Percentiles rank a stretch among this genome's conserved stretches.
Evolutionary conservation across 2,113 vertebrate genomes (phyloP).

Genomic region (Terrapene triunguis): DNA sequence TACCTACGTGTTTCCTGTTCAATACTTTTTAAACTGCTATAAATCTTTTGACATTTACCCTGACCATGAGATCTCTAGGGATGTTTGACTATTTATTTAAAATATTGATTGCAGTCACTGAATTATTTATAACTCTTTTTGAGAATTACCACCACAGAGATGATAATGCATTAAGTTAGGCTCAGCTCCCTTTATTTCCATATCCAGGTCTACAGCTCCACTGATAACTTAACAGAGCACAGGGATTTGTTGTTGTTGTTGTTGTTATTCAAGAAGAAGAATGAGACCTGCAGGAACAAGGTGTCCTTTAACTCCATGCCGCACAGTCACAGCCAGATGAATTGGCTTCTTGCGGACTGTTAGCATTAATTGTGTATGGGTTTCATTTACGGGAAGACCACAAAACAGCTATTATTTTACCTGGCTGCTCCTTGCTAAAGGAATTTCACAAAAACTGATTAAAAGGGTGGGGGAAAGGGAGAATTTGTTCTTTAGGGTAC

Average conservation of each 20-base stretch:
- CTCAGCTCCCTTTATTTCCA: neutral
- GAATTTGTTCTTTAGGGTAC: neutral
- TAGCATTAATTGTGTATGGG: neutral
- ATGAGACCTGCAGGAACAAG: neutral
- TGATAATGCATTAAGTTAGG: neutral
- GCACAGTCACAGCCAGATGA: slow-evolving; percentile 10
- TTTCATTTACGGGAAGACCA: slow-evolving; percentile 41
- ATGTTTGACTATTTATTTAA: slow-evolving; percentile 51
- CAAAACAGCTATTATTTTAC: neutral
- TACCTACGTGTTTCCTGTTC: neutral
- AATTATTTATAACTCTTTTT: slow-evolving; percentile 13
- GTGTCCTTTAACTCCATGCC: slow-evolving; percentile 18
- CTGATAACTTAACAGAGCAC: neutral
- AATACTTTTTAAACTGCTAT: neutral
- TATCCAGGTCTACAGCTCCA: neutral
- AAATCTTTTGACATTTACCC: slow-evolving; percentile 37
- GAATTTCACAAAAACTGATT: neutral
- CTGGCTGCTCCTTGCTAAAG: neutral
- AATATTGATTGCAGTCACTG: slow-evolving; percentile 9
- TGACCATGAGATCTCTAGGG: neutral
- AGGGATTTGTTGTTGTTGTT: neutral
- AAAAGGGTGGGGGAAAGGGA: neutral
- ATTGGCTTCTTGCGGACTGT: slow-evolving; percentile 27
- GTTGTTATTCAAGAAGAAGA: neutral
- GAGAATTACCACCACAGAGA: neutral